Evolutionary conservation across 2,888 invertebrate species (phyloP), one percentile per base, ranked within the genome.

Genomic region (Sepiola atlantica): DNA sequence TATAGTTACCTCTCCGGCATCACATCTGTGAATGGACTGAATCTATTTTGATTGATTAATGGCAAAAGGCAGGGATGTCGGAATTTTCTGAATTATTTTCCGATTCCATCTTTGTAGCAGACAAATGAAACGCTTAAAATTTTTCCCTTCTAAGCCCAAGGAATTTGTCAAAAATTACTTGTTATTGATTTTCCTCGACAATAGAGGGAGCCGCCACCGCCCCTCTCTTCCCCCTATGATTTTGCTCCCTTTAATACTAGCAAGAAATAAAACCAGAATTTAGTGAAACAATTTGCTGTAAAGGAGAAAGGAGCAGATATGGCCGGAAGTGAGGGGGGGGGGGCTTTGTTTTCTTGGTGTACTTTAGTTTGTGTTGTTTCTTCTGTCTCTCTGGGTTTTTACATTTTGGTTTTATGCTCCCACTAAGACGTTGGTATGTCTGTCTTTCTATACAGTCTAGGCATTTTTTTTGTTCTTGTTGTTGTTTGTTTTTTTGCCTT

Each of bases 151-250:
- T n/a, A 55, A 55, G 8, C n/a, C 55, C 21, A 21, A 93, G 93
- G 55, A 91, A 32, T 91, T 94, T 55, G n/a, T 54, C n/a, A 35
- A 91, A 61, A 35, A 91, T 45, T 55, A 55, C 55, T 93, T 54
- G 21, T 24, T 93, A 45, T 55, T 93, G 93, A 93, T 55, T 93
- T 35, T 35, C n/a, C 55, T n/a, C 14, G 20, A 21, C 55, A 20
- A 93, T n/a, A 32, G 28, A 92, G 32, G 28, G 28, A 55, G 28
- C n/a, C 45, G 2, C 45, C 45, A 2, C 8, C 45, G n/a, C n/a
- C n/a, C n/a, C n/a, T n/a, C n/a, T n/a, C 45, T 4, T 8, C 45
- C 45, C 45, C 2, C 2, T 45, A 2, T 45, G 45, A 45, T 45
- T 45, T 45, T 45, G 45, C 45, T 45, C 45, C 45, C 8, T 45